phyloP scores from a whole-genome alignment of 37 sponge, comb jelly and placozoan genomes.

The Chondrilla cf. caribensis region DNA sequence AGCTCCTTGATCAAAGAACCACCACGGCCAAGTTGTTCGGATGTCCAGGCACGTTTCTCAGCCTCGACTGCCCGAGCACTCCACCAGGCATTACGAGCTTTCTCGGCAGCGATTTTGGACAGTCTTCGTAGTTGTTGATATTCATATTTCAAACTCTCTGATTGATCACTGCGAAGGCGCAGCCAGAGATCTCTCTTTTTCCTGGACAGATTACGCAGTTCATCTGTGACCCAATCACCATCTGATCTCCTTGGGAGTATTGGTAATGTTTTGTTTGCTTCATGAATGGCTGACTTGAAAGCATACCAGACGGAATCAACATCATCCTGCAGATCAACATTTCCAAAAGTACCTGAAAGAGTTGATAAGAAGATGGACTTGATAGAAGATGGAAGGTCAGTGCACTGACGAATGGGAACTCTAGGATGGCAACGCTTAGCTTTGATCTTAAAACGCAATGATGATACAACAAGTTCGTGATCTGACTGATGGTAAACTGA shows the following conservation, averaged over 20 bases:
- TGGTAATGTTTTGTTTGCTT: neutral
- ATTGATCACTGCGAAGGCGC: neutral
- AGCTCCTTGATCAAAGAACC: neutral
- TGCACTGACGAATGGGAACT: neutral
- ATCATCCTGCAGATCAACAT: neutral
- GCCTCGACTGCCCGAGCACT: neutral
- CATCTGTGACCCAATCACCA: slow-evolving; percentile 1
- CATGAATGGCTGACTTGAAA: neutral
- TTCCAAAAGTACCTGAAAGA: neutral
- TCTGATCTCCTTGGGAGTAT: neutral
- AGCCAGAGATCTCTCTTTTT: neutral
- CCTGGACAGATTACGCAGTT: slow-evolving; percentile 8
- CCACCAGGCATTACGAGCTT: slow-evolving; percentile 1
- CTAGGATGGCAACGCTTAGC: neutral
- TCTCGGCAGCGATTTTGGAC: neutral
- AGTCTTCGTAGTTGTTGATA: neutral
- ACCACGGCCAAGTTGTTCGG: neutral
- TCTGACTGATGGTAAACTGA: neutral
- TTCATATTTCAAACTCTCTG: neutral
- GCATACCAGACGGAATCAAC: neutral
- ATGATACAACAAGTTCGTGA: slow-evolving; percentile 1
- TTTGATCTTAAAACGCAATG: neutral
- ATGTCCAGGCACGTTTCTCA: neutral
- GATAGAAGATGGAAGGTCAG: neutral
- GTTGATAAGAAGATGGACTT: neutral